A percentile compares a stretch with the other conserved stretches of the same genome.
phyloP scores from a whole-genome alignment of 2,113 vertebrate species.

The Sterna hirundo region DNA sequence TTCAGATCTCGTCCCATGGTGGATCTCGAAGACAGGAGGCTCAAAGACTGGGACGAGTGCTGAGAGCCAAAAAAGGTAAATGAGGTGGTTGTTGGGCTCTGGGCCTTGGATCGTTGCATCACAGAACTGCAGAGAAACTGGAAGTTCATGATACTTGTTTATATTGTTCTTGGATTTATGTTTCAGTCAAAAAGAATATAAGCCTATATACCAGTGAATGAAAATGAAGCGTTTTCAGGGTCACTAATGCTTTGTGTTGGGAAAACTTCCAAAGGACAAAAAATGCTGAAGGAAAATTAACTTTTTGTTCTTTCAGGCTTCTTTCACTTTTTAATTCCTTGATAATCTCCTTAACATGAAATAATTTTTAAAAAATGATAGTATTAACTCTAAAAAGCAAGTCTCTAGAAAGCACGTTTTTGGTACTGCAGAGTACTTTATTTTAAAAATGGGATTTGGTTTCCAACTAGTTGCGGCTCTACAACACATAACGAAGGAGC shows the following conservation, averaged over 20 bases:
- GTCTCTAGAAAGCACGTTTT: not conserved
- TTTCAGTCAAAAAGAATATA: not conserved
- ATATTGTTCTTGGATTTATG: not conserved
- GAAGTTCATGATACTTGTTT: not conserved
- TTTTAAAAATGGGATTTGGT: not conserved
- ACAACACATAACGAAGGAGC: not conserved
- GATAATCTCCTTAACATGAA: not conserved
- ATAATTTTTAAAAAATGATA: not conserved
- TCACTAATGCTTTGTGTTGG: not conserved
- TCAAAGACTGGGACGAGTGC: constrained; percentile 92
- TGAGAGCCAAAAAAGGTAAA: constrained; percentile 95
- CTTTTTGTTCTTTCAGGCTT: not conserved
- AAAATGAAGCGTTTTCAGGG: not conserved
- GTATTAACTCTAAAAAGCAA: not conserved
- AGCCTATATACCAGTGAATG: not conserved
- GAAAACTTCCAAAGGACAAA: not conserved
- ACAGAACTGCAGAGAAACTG: not conserved
- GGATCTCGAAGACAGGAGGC: constrained; percentile 97
- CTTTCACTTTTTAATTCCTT: not conserved
- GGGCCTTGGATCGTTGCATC: not conserved
- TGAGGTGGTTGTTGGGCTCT: not conserved
- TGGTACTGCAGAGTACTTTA: not conserved
- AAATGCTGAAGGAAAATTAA: not conserved
- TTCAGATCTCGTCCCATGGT: constrained; percentile 97
- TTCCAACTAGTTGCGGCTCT: not conserved